Conservation (phyloP, 2,888 invertebrate species). For the Polyommatus icarus region DNA sequence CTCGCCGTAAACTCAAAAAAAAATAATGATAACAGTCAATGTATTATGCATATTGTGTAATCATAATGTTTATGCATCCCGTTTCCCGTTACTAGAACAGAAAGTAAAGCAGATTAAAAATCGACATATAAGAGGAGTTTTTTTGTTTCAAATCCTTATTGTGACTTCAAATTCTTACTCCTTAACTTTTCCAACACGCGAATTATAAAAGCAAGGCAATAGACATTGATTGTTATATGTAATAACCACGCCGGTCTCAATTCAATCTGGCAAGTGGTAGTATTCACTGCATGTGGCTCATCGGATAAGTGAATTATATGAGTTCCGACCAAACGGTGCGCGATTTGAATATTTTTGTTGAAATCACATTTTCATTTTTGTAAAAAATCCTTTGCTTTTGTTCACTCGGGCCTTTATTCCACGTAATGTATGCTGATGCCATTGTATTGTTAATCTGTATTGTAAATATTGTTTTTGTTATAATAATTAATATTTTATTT, state of each 20-base stretch:
- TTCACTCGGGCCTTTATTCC: neutral
- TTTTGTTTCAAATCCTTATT: too few relatives aligned
- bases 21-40: too few relatives aligned
- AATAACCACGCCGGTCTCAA: constrained; percentile 45
- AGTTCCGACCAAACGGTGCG: constrained; percentile 55
- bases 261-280: constrained; percentile 55
- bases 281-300: constrained; percentile 69
- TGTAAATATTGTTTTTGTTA: constrained; percentile 12
- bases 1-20: too few relatives aligned
- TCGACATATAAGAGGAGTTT: too few relatives aligned
- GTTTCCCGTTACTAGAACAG: too few relatives aligned
- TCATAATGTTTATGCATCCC: too few relatives aligned
- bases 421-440: neutral
- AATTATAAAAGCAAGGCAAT: neutral
- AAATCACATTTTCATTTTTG: constrained; percentile 25
- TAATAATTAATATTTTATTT: neutral
- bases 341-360: constrained; percentile 38
- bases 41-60: too few relatives aligned
- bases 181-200: too few relatives aligned
- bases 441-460: constrained; percentile 4
- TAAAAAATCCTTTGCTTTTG: constrained; percentile 8
- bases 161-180: too few relatives aligned
- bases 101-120: too few relatives aligned
- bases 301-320: constrained; percentile 71
- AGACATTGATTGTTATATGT: neutral